A percentile compares a stretch with the other conserved stretches of the same genome.
Evolutionary conservation across 2,888 invertebrate genomes (phyloP).

Genomic region (Esperia sulphurella): DNA sequence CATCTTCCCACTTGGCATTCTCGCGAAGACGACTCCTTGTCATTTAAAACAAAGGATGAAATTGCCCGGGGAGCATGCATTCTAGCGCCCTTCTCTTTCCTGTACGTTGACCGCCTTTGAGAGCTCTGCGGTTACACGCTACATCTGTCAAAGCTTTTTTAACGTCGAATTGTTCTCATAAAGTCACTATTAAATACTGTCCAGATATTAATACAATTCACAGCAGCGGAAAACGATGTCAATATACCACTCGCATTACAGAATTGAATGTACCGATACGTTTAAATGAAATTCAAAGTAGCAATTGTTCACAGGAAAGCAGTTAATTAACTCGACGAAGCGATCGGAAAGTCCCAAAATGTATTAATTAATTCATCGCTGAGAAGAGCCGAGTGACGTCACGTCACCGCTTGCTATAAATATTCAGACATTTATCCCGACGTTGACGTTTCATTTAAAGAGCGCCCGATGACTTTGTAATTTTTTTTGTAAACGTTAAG

Average conservation of each 20-base stretch:
- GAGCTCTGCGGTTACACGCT: constrained; percentile 27
- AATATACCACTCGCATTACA: not conserved
- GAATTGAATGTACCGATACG: not conserved
- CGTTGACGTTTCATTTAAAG: constrained; percentile 62
- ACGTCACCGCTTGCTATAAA: constrained; percentile 35
- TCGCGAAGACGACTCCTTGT: constrained; percentile 55
- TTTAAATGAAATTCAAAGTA: constrained; percentile 6
- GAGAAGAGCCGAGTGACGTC: constrained; percentile 32
- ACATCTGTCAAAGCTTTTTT: constrained; percentile 30
- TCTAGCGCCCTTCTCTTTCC: constrained; percentile 33
- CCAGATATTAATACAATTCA: not conserved
- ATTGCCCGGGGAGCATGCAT: constrained; percentile 55
- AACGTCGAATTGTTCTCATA: not conserved
- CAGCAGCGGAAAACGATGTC: not conserved
- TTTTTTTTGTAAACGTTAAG: constrained; percentile 56
- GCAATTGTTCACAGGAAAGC: constrained; percentile 7
- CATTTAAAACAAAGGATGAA: constrained; percentile 71
- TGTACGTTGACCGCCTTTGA: constrained; percentile 62
- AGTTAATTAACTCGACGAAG: constrained; percentile 12
- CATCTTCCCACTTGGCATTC: constrained; percentile 60
- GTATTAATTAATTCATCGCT: constrained; percentile 36
- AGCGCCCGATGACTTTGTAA: constrained; percentile 56
- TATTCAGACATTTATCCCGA: constrained; percentile 54
- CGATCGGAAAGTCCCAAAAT: constrained; percentile 29
- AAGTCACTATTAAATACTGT: not conserved